These are phyloP conservation scores for Cottus gobio DNA, from an alignment of 2,113 vertebrate genomes.

Conservation along the genomic window DNA sequence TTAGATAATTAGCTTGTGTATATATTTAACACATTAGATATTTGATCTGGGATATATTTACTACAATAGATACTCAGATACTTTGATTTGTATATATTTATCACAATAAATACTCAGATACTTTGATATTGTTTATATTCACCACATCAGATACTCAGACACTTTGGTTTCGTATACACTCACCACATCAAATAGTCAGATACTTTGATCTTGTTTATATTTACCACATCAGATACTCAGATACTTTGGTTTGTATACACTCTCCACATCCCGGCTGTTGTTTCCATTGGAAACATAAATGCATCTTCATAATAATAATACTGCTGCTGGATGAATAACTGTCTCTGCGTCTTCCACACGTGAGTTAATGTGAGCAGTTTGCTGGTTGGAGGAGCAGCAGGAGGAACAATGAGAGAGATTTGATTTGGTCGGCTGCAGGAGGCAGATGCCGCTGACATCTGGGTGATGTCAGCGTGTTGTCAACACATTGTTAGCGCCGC, in stretches of 20 bases:
- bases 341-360: background rate
- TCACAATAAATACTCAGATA: background rate
- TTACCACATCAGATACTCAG: background rate
- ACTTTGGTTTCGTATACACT: background rate
- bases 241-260: background rate
- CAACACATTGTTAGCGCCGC: conserved; percentile 81
- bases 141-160: background rate
- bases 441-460: conserved; percentile 83
- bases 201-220: background rate
- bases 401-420: conserved; percentile 49
- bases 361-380: background rate
- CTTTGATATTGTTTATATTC: background rate
- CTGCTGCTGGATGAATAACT: background rate
- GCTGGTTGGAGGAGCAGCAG: conserved; percentile 3
- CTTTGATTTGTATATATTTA: background rate
- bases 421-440: conserved; percentile 72
- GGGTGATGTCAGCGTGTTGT: conserved; percentile 83
- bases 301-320: background rate
- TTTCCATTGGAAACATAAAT: background rate
- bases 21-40: too few species aligned
- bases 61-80: background rate
- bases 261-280: background rate
- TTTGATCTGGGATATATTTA: background rate
- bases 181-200: background rate
- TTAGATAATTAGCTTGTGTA: background rate